phyloP scores from a whole-genome alignment of 1,140 invertebrate genomes.

The Caenorhabditis inopinata region DNA sequence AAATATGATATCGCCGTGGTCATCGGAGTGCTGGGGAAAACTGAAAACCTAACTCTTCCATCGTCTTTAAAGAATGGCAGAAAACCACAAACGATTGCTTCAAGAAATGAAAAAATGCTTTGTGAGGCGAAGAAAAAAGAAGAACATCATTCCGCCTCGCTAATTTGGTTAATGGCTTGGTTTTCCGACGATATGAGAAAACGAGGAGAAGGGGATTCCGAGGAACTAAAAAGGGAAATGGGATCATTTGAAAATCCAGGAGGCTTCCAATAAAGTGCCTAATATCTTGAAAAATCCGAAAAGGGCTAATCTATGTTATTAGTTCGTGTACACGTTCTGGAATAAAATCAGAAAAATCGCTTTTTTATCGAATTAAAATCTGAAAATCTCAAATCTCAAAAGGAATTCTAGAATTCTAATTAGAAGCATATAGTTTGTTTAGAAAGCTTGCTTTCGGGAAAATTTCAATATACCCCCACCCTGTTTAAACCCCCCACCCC shows the following conservation, averaged over 20 bases:
- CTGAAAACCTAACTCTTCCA: slow-evolving; percentile 28
- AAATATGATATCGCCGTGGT: slow-evolving; percentile 2
- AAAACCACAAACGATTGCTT: background rate
- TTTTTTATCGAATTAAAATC: too few species aligned
- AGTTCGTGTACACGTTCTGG: too few species aligned
- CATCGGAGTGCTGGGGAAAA: background rate
- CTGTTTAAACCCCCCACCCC: too few species aligned
- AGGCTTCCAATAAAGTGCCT: too few species aligned
- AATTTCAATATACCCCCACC: too few species aligned
- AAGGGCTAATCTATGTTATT: too few species aligned
- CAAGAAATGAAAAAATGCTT: background rate
- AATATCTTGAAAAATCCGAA: background rate
- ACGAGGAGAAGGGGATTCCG: background rate
- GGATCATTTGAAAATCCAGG: slow-evolving; percentile 26
- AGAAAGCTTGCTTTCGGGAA: too few species aligned
- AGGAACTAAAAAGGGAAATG: background rate
- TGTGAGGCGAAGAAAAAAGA: background rate
- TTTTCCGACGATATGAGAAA: background rate
- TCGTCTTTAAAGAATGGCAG: background rate
- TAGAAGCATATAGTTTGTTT: too few species aligned
- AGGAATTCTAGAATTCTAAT: too few species aligned
- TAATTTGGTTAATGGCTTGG: slow-evolving; percentile 23
- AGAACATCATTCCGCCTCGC: slow-evolving; percentile 26
- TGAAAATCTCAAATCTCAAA: too few species aligned
- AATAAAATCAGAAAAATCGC: too few species aligned